phyloP scores from a whole-genome alignment of 1,140 invertebrate genomes.

The Lerema accius region DNA sequence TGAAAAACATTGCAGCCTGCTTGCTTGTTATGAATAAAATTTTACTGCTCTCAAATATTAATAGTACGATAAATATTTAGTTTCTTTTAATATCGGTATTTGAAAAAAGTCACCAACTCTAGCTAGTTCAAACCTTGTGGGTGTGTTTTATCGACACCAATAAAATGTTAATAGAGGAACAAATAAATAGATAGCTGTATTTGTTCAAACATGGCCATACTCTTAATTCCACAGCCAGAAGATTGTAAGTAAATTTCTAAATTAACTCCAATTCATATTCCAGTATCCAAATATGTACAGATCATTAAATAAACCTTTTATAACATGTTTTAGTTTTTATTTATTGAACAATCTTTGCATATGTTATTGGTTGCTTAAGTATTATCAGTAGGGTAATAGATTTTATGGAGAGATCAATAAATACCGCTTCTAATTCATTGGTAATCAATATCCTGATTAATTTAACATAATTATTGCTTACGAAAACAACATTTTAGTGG shows the following conservation, averaged over 20 bases:
- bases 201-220: slow-evolving; percentile 32
- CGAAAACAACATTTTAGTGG: too few relatives aligned
- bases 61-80: too few relatives aligned
- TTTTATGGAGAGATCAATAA: too few relatives aligned
- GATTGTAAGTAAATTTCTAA: slow-evolving; percentile 38
- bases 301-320: slow-evolving; percentile 7
- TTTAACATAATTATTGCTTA: too few relatives aligned
- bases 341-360: too few relatives aligned
- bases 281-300: slow-evolving; percentile 14
- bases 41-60: too few relatives aligned
- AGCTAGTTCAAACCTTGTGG: slow-evolving; percentile 4
- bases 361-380: too few relatives aligned
- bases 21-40: too few relatives aligned
- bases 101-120: background rate
- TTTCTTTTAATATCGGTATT: background rate
- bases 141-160: slow-evolving; percentile 47
- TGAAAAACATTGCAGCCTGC: too few relatives aligned
- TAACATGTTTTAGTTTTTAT: background rate
- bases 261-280: slow-evolving; percentile 25
- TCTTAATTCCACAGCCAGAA: slow-evolving; percentile 15
- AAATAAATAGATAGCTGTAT: slow-evolving; percentile 45
- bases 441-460: too few relatives aligned
- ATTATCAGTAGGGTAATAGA: too few relatives aligned
- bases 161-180: slow-evolving; percentile 45
- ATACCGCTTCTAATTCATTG: too few relatives aligned